Percentiles rank a stretch among this genome's conserved stretches.
These are phyloP conservation scores for Zaprionus bogoriensis DNA, from an alignment of 2,888 invertebrate species.

Conservation along the genomic window DNA sequence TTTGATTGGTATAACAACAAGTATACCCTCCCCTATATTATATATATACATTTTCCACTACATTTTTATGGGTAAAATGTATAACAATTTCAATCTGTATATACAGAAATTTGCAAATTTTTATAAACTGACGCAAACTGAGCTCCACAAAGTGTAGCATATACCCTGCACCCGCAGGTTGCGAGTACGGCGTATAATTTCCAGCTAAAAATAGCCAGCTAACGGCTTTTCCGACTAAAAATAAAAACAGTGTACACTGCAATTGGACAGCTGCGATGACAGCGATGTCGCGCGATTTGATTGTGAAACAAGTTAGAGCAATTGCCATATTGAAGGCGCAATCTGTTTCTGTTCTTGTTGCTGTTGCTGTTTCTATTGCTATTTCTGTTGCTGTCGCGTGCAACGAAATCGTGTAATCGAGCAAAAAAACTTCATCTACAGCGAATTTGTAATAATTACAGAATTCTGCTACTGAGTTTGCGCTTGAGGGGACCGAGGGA, in stretches of 20 bases:
- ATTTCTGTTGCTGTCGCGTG: slow-evolving; percentile 40
- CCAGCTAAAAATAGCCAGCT: slow-evolving; percentile 7
- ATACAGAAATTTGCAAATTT: too few relatives aligned
- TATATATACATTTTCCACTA: too few relatives aligned
- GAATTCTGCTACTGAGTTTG: slow-evolving; percentile 9
- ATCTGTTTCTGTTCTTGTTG: too few relatives aligned
- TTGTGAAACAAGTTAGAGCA: slow-evolving; percentile 19
- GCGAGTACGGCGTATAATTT: slow-evolving; percentile 2
- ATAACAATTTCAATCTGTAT: too few relatives aligned
- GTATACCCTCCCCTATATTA: too few relatives aligned
- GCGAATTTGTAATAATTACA: slow-evolving; percentile 3
- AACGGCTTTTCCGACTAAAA: slow-evolving; percentile 17
- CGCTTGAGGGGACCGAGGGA: slow-evolving; percentile 8
- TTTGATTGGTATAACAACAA: too few relatives aligned
- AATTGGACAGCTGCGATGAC: slow-evolving; percentile 52
- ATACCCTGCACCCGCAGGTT: not conserved
- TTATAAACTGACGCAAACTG: too few relatives aligned
- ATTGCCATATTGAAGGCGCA: slow-evolving; percentile 15
- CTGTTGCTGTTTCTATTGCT: too few relatives aligned
- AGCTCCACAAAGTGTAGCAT: too few relatives aligned
- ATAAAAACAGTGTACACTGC: slow-evolving; percentile 40
- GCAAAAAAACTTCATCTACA: slow-evolving; percentile 3
- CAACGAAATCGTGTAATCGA: slow-evolving; percentile 13
- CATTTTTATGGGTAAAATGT: too few relatives aligned
- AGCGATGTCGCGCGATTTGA: slow-evolving; percentile 20